phyloP scores from a whole-genome alignment of 1,140 invertebrate species.

The Aphelenchoides besseyi region DNA sequence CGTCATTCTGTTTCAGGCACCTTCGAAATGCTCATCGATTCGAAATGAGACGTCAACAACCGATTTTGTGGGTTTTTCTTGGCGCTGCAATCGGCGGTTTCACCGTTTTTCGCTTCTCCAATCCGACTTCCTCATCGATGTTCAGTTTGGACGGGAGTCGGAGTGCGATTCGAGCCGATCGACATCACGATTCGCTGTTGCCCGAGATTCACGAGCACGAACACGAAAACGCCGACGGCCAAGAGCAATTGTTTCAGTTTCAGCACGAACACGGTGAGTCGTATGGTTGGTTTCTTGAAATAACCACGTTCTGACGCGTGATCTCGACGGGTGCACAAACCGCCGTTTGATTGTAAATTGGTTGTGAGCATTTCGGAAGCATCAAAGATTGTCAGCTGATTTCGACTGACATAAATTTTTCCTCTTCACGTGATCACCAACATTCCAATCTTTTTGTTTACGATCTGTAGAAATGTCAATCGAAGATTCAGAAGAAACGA shows the following conservation, averaged over 20 bases:
- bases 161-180: neutral
- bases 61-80: neutral
- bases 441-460: neutral
- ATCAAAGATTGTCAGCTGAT: constrained; percentile 1
- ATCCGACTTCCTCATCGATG: neutral
- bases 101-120: neutral
- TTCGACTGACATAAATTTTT: neutral
- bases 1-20: too few species aligned
- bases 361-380: neutral
- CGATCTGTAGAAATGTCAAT: neutral
- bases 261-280: constrained; percentile 13
- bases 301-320: neutral
- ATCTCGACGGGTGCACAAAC: neutral
- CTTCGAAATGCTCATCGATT: neutral
- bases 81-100: constrained; percentile 3
- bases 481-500: neutral
- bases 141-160: neutral
- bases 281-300: neutral
- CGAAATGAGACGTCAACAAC: constrained; percentile 2
- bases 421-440: neutral
- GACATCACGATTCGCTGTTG: neutral
- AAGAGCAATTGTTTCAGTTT: neutral
- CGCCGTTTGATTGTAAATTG: neutral
- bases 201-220: neutral
- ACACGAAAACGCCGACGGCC: neutral